A percentile compares a stretch with the other conserved stretches of the same genome.
Evolutionary conservation across 2,113 vertebrate genomes (phyloP).

Genomic region (Xiphias gladius): DNA sequence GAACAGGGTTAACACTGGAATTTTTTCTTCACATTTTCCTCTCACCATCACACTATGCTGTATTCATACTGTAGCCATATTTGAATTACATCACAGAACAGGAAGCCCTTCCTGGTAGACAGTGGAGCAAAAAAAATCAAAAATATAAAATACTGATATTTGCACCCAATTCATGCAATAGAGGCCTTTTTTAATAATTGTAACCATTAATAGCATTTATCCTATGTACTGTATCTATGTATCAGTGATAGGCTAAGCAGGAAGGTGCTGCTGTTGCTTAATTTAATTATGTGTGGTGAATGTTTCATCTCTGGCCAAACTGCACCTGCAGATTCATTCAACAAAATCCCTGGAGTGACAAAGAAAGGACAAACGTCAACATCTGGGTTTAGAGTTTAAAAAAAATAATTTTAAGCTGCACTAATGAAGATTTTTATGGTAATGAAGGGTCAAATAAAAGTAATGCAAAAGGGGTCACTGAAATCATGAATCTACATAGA

Average conservation of each 20-base stretch:
- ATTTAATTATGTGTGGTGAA: no score
- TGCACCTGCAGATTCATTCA: no score
- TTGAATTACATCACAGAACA: conserved; percentile 28
- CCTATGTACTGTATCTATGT: background rate
- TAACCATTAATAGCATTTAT: background rate
- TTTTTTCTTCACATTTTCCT: conserved; percentile 15
- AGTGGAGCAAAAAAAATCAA: background rate
- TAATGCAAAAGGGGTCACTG: background rate
- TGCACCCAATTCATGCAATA: background rate
- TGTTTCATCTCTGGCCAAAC: no score
- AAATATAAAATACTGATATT: background rate
- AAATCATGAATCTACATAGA: background rate
- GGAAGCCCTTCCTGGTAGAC: conserved; percentile 13
- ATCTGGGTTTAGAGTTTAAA: background rate
- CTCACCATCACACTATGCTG: background rate
- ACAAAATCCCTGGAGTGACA: background rate
- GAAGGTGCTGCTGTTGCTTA: background rate
- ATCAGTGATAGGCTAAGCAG: background rate
- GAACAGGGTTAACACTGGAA: background rate
- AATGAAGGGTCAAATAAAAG: background rate
- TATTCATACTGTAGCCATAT: conserved; percentile 25
- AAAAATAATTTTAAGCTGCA: background rate
- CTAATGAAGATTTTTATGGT: background rate
- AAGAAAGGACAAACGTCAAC: background rate
- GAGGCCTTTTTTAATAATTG: background rate